Evolutionary conservation across 2,797 vertebrate genomes (phyloP), one percentile per base, ranked within the genome.

Genomic region (Halcyon smyrnensis): DNA sequence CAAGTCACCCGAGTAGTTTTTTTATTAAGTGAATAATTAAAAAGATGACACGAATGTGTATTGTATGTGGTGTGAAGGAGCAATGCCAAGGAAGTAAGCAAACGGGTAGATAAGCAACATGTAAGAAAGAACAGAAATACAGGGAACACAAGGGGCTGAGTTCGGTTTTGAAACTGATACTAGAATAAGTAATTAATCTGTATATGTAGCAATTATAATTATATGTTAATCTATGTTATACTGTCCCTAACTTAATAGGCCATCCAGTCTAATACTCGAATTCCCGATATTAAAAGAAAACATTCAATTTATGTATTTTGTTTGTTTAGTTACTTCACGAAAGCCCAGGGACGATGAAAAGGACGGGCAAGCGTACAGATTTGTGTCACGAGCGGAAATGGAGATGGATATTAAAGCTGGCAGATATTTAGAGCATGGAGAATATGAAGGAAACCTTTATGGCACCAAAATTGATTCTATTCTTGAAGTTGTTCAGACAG

Each of bases 401-500:
- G 99, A 99, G 97, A 98, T 56, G 13, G 99, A 99, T 97, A 98
- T 99, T 95, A 99, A 99, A 97, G 98, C 98, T 89, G 99, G 99
- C 79, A 98, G 98, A 45, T 99, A 99, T 87, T 97, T 99, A 95
- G 99, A 99, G 95, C 99, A 99, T 39, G 99, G 99, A 32, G 99
- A 99, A 90, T 99, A 99, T 37, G 99, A 99, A 84, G 99, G 98
- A 77, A 99, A 99, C 97, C 99, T 99, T 81, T 99, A 99, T 24
- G 99, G 99, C 95, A 99, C 99, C 86, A 99, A 99, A 98, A 99
- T 99, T 5, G 98, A 99, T 97, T 99, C 99, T 14, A 99, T 99
- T 93, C 99, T 99, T 56, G 99, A 99, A 97, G 99, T 99, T 95
- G 99, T 99, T 94, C 91, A 98, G 36, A 98, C 99, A 8, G 98